These are phyloP conservation scores for Drosophila azteca DNA, from an alignment of 1,140 invertebrate species.

Conservation along the genomic window DNA sequence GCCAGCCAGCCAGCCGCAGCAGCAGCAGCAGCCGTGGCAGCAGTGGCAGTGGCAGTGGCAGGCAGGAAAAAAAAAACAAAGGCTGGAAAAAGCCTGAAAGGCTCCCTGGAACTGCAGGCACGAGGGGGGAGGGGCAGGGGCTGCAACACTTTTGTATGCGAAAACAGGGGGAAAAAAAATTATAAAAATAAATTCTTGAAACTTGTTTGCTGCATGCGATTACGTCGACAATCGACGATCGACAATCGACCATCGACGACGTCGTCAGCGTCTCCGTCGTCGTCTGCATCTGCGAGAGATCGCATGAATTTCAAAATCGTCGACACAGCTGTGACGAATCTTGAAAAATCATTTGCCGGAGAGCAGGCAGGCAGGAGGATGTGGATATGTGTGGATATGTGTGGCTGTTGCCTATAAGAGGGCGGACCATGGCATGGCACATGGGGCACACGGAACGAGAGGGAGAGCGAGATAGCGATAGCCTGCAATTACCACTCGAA, in stretches of 20 bases:
- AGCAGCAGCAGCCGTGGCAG: too few species aligned
- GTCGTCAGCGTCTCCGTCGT: conserved; percentile 10
- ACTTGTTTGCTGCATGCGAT: conserved; percentile 80
- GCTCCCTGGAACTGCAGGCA: conserved; percentile 34
- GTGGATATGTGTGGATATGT: too few species aligned
- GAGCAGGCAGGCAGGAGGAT: background rate
- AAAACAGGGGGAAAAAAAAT: conserved; percentile 51
- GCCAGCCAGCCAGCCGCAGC: too few species aligned
- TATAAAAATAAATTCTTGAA: conserved; percentile 80
- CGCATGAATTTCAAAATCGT: conserved; percentile 78
- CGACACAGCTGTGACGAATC: conserved; percentile 80
- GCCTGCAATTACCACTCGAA: conserved; percentile 41
- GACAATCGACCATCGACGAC: conserved; percentile 31
- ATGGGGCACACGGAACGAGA: conserved; percentile 7
- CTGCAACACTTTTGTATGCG: conserved; percentile 67
- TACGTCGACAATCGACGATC: conserved; percentile 62
- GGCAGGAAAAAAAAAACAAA: conserved; percentile 11
- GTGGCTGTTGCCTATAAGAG: conserved; percentile 2
- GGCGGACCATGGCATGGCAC: conserved; percentile 48
- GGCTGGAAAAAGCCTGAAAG: conserved; percentile 40
- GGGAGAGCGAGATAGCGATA: conserved; percentile 15
- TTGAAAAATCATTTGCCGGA: conserved; percentile 10
- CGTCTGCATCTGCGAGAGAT: conserved; percentile 32
- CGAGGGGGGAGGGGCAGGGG: conserved; percentile 12
- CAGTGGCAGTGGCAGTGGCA: too few species aligned